Evolutionary conservation across 2,113 vertebrate genomes (phyloP).

Genomic region (Python bivittatus): DNA sequence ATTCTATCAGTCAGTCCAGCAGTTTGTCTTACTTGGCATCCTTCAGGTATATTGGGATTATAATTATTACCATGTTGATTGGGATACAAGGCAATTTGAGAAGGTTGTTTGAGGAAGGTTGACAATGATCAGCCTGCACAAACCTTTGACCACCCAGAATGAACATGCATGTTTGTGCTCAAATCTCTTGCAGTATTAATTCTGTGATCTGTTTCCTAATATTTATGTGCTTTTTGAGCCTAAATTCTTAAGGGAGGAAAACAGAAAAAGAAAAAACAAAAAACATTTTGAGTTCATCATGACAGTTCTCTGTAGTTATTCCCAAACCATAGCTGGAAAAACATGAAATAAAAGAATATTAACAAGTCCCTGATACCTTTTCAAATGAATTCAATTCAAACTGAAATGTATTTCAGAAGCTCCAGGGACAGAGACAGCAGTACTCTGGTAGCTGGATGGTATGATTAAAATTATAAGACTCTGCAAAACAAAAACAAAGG

Average conservation of each 20-base stretch:
- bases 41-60: neutral
- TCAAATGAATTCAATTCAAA: neutral
- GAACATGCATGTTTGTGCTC: neutral
- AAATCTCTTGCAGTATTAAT: neutral
- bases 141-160: neutral
- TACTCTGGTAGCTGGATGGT: neutral
- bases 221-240: neutral
- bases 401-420: neutral
- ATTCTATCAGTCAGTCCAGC: neutral
- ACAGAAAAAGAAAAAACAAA: neutral
- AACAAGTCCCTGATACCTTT: neutral
- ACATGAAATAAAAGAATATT: neutral
- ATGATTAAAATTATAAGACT: neutral
- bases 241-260: neutral
- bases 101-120: neutral
- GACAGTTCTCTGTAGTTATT: neutral
- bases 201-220: neutral
- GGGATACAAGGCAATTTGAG: neutral
- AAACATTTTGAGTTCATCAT: neutral
- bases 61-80: neutral
- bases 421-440: neutral
- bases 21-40: neutral
- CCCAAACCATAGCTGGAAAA: neutral
- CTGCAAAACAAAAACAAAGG: neutral
- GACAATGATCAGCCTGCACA: neutral